Evolutionary conservation across 2,113 vertebrate species (phyloP), one percentile per base, ranked within the genome.

Genomic region (Cheilinus undulatus): DNA sequence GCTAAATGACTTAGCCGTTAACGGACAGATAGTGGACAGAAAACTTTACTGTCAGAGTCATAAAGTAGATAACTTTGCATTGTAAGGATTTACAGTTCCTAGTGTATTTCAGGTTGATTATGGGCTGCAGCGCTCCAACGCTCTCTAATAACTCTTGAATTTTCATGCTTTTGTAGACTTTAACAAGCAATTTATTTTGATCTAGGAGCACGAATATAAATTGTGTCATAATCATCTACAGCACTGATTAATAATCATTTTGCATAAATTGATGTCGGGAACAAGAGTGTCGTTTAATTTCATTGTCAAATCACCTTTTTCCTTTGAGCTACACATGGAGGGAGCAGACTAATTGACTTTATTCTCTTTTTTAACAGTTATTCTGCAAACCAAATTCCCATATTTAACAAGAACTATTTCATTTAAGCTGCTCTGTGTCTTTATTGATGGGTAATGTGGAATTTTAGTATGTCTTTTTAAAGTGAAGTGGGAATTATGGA

Each of bases 181-280:
- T 52, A 76, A 68, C 53, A 69, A 66, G 65, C 52, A 58, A 51
- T 84, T 79, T 50, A 51, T 84, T 80, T 66, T 65, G 43, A 83
- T 76, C 61, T 13, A 53, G 62, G 34, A 70, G 65, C 52, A 32
- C 0, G 64, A 69, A 85, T 73, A 42, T 76, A 50, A 85, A 85
- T 1, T 28, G 46, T 10, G 22, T 45, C 19, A 17, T 72, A 52
- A 74, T 72, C 32, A 43, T 27, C 24, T 32, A 1, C 36, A 48
- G 73, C 38, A 32, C 26, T 43, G 59, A 83, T 81, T 73, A 67
- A 76, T 88, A 67, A 51, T 73, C 20, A 36, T 60, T 68, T 69
- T 64, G 63, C 43, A 46, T 73, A 13, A 58, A 73, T 28, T 62
- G 61, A 42, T n/a, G 14, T 62, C 24, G 24, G 14, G 27, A 54